Conservation (phyloP, 2,113 vertebrate genomes). For the Syngnathus typhle region DNA sequence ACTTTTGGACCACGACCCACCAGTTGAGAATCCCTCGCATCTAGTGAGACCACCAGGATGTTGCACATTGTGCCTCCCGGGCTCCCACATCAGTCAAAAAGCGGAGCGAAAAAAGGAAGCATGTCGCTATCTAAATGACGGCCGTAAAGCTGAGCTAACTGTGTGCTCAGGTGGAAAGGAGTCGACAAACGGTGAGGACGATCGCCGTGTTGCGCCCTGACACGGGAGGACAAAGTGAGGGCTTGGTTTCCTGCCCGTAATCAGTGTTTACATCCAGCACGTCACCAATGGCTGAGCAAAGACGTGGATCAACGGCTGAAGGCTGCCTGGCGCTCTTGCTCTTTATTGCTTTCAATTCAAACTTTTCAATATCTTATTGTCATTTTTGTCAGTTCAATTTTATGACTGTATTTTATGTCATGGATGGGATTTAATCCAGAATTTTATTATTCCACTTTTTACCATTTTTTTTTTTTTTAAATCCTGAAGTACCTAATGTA, state of each 20-base stretch:
- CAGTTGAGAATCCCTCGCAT: no score
- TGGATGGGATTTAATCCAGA: neutral
- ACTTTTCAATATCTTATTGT: no score
- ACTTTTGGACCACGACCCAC: no score
- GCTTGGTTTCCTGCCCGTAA: constrained; percentile 72
- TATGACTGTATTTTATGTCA: no score
- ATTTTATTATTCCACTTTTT: neutral
- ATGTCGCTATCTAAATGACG: constrained; percentile 70
- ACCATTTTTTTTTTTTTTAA: neutral
- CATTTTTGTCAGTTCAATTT: no score
- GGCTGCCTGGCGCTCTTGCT: constrained; percentile 21
- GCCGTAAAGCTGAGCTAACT: constrained; percentile 68
- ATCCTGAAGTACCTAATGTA: neutral
- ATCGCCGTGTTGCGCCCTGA: constrained; percentile 62
- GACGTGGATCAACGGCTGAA: constrained; percentile 63
- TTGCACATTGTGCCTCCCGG: constrained; percentile 37
- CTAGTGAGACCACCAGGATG: constrained; percentile 11
- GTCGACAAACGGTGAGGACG: constrained; percentile 65
- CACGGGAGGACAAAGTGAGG: constrained; percentile 70
- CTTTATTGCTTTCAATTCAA: no score
- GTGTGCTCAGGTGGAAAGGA: constrained; percentile 71
- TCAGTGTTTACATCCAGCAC: constrained; percentile 72
- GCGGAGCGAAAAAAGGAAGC: constrained; percentile 39
- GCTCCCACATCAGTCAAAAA: constrained; percentile 54
- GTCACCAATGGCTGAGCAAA: constrained; percentile 56